Base-by-base conservation (phyloP, 1,140 invertebrate genomes). In the Antheraea mylitta region DNA sequence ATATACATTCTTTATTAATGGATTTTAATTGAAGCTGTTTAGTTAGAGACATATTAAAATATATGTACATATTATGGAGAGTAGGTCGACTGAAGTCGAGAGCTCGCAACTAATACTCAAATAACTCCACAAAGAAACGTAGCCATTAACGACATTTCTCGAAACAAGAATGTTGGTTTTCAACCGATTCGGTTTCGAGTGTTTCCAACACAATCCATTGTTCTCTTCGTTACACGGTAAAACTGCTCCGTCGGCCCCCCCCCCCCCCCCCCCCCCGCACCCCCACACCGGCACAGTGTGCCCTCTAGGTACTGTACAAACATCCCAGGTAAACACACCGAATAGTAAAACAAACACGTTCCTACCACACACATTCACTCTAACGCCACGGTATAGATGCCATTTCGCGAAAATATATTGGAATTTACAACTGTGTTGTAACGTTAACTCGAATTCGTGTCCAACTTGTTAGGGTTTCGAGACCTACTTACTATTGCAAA, bases 391-490 rank as follows among this genome's bases (percentile, higher is more conserved):
- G 5, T 0, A 58, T 74, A 76, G 70, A 68, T 62, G 62, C 69
- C 42, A 72, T 19, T 62, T 65, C 58, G 59, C 38, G 18, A 18
- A 38, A 16, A 63, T 36, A 16, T 11, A 18, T 37, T 63, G 8
- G 7, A 22, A 37, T n/a, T 37, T 8, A 59, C 13, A 70, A 75
- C 19, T 65, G 77, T 72, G 78, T 76, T 18, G 18, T 59, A 64
- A 71, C 64, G 71, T 75, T 81, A 80, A 79, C 77, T 82, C 68
- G 69, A 81, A 84, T 82, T 84, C 80, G 77, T 84, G 82, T 82
- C 72, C 79, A 68, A 77, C 77, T 80, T 80, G 80, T 82, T 81
- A 81, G 76, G 77, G 73, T 72, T 76, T 78, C 73, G 63, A 74
- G 73, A 77, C 72, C 64, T 73, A 78, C 74, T 74, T 76, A 67